Conservation (phyloP, 2,113 vertebrate genomes). For the Rhinogobius similis region DNA sequence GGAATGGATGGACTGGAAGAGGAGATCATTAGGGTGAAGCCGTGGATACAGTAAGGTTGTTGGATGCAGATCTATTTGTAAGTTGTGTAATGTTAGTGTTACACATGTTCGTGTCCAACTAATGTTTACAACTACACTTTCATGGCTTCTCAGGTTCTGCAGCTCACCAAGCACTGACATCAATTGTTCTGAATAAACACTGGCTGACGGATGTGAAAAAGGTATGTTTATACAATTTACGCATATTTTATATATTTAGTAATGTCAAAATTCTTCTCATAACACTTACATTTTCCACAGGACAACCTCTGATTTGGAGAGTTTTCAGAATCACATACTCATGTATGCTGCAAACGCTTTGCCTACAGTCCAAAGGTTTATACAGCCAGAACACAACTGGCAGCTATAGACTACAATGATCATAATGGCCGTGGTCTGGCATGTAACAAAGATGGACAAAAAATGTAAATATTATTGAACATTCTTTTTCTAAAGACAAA, state of each 20-base stretch:
- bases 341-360: conserved; percentile 2
- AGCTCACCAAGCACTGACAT: neutral
- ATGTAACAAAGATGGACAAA: neutral
- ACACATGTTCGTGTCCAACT: too few species aligned
- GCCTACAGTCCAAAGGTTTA: neutral
- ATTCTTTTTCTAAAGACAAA: neutral
- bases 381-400: too few species aligned
- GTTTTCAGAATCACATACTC: conserved; percentile 4
- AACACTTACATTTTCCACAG: too few species aligned
- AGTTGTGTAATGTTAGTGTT: too few species aligned
- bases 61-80: too few species aligned
- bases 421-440: neutral
- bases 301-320: neutral
- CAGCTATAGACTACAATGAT: conserved; percentile 1
- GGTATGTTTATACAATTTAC: too few species aligned
- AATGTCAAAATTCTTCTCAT: too few species aligned
- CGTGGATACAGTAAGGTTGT: too few species aligned
- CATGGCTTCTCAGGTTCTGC: neutral
- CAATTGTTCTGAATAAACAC: neutral
- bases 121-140: too few species aligned
- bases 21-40: too few species aligned
- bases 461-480: neutral
- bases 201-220: neutral
- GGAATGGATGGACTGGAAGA: too few species aligned
- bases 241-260: too few species aligned